phyloP scores from a whole-genome alignment of 2,797 vertebrate genomes.

The Cetoscarus ocellatus region DNA sequence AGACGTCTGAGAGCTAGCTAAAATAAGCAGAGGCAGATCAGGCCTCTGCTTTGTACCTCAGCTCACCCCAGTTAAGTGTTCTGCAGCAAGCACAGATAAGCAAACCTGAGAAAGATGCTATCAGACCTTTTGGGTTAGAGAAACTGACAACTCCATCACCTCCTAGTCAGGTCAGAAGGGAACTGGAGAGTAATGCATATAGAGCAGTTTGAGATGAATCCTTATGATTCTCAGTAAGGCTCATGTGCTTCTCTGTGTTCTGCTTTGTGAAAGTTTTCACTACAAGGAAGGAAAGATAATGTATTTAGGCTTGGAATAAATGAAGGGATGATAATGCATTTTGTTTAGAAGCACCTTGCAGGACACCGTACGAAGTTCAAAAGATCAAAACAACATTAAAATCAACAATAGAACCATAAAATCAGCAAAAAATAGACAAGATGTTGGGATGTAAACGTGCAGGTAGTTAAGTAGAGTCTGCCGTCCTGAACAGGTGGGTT shows the following conservation, averaged over 20 bases:
- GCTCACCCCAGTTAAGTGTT: conserved; percentile 40
- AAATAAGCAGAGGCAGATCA: conserved; percentile 19
- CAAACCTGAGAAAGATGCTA: conserved; percentile 49
- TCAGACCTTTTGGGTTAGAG: conserved; percentile 44
- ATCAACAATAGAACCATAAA: too few relatives aligned
- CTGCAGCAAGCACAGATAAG: conserved; percentile 54
- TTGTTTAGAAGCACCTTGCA: too few relatives aligned
- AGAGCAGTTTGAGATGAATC: conserved; percentile 37
- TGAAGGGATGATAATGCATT: neutral
- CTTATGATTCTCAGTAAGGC: conserved; percentile 17
- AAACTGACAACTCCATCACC: conserved; percentile 61
- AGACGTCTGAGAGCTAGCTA: conserved; percentile 14
- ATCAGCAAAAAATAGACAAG: too few relatives aligned
- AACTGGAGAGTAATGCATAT: conserved; percentile 32
- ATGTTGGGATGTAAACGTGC: too few relatives aligned
- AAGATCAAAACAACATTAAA: too few relatives aligned
- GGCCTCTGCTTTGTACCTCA: conserved; percentile 17
- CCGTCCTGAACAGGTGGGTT: too few relatives aligned
- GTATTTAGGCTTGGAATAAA: conserved; percentile 25
- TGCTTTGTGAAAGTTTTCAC: conserved; percentile 11
- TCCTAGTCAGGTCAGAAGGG: conserved; percentile 28
- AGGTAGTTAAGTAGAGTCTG: too few relatives aligned
- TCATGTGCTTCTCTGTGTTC: conserved; percentile 24
- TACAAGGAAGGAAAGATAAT: neutral
- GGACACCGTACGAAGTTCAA: too few relatives aligned